Base-by-base conservation (phyloP, 2,797 vertebrate species). In the Poecilia velifera region DNA sequence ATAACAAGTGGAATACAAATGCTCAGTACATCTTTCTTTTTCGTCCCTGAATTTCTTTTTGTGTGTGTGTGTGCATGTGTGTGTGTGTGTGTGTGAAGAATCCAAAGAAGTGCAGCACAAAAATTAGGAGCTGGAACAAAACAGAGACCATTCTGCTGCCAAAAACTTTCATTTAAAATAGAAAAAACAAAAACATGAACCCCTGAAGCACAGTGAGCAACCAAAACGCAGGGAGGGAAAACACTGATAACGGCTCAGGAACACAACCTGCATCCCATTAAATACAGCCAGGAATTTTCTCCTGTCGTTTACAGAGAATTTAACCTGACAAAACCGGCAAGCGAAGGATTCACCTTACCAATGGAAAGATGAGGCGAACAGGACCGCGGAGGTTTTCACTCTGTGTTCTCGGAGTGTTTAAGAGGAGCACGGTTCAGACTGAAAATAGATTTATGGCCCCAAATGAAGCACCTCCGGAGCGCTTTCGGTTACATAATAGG, bases 321-420 rank as follows among this genome's bases (percentile, higher is more conserved):
- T 34, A 75, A 71, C 20, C 6, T 9, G 41, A 68, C 36, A 74
- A 78, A 77, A 34, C 20, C 34, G 36, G 31, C 6, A 2, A 20
- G 66, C 76, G 39, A 46, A 57, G 76, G 45, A 86, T 83, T 86
- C 84, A 88, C 93, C 78, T 68, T 93, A 91, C 93, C 92, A 87
- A 78, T 72, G 81, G 59, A 82, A 73, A 79, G 81, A 36, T 6
- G 72, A 82, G 53, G 53, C 82, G 75, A 76, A 82, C 73, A 84
- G 73, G 13, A 9, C 25, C 36, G 80, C 6, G 1, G 36, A 82
- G 70, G 20, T 68, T 76, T 45, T 83, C 71, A 28, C 77, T 62
- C 70, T 3, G 28, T 45, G 47, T 46, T 85, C 77, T 76, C 74
- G 72, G 59, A 73, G 78, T 55, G 36, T 82, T 72, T 77, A 81